Base-by-base conservation (phyloP, 2,113 vertebrate species). In the Vidua chalybeata region DNA sequence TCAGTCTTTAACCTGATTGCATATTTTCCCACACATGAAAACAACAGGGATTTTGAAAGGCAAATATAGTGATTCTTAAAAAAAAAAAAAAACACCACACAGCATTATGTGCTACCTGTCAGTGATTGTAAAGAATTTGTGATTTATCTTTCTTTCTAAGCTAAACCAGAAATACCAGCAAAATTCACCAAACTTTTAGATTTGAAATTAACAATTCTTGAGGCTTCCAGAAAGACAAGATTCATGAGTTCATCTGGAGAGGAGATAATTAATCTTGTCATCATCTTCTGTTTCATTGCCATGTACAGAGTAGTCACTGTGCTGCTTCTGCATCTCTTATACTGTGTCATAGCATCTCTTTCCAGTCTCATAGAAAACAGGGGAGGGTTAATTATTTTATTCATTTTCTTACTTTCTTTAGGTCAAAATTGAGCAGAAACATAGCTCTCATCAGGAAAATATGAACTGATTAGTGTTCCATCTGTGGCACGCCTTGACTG, bases 401-500 rank as follows among this genome's bases (percentile, higher is more conserved):
- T 78, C 49, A 59, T 93, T 94, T 84, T 87, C 71, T 35, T 73
- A 71, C 61, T 51, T 49, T 74, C 55, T 95, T 91, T 3, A 3
- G n/a, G 58, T 92, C 56, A 86, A 95, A 96, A 87, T 4, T 80
- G 51, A 92, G 39, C 45, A 95, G 83, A 94, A 96, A 91, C 4
- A 1, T 68, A 95, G 78, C 59, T 95, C 77, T 89, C 85, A 79
- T 88, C 59, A 63, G 88, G 84, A 86, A 84, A 61, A 84, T 95
- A 95, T 89, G 85, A 96, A 94, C 63, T 90, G 69, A 94, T 96
- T 89, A 95, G 55, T 14, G 61, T 86, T 87, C 85, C 91, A 63
- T 85, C 90, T 94, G 75, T 93, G 63, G 87, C 79, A 68, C 1
- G 55, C 64, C 55, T 76, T 86, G 73, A 49, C 89, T 94, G 64